Conservation (phyloP, 2,888 invertebrate species). For the Siphonodentalium dalli region DNA sequence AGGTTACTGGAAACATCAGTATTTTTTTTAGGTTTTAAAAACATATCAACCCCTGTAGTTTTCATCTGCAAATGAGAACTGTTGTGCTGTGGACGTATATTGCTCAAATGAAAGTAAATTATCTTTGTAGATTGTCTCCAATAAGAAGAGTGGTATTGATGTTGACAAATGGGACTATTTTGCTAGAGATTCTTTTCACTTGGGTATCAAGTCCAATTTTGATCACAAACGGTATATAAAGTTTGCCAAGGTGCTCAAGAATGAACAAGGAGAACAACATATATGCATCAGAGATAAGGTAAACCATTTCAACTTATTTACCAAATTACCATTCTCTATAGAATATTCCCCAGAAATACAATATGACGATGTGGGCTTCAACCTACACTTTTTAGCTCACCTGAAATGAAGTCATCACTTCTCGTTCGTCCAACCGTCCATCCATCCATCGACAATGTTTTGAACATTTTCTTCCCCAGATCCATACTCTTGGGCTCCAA, state of each 20-base stretch:
- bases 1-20: too few species aligned
- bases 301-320: too few species aligned
- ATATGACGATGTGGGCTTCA: too few species aligned
- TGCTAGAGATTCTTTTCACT: constrained; percentile 69
- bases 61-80: too few species aligned
- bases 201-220: constrained; percentile 67
- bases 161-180: constrained; percentile 77
- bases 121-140: constrained; percentile 70
- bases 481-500: too few species aligned
- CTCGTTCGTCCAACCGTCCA: background rate
- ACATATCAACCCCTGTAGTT: too few species aligned
- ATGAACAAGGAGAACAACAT: constrained; percentile 29
- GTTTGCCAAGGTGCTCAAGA: constrained; percentile 61
- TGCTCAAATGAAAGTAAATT: background rate
- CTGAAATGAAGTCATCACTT: background rate
- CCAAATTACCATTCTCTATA: too few species aligned
- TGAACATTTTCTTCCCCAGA: background rate
- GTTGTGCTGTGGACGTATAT: too few species aligned
- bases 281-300: constrained; percentile 68
- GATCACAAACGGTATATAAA: constrained; percentile 67
- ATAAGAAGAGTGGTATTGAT: constrained; percentile 71
- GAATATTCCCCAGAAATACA: too few species aligned
- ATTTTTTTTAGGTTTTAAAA: too few species aligned
- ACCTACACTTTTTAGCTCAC: too few species aligned
- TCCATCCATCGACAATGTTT: background rate